These are phyloP conservation scores for Patiria pectinifera DNA, from an alignment of 53 echinoderm and acorn worm genomes.

Conservation along the genomic window DNA sequence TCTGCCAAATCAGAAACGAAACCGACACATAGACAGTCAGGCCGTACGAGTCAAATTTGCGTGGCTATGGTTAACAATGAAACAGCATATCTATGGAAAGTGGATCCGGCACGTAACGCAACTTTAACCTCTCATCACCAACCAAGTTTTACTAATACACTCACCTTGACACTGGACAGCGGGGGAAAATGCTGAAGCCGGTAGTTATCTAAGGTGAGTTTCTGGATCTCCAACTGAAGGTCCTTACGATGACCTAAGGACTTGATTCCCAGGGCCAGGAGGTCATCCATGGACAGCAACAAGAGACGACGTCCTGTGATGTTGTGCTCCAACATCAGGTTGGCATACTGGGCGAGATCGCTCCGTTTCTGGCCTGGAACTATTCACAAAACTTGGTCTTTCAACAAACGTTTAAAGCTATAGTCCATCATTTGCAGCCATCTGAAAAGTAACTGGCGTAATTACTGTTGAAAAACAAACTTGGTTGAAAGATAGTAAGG, in stretches of 20 bases:
- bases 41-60: background rate
- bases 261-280: slow-evolving; percentile 60
- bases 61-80: background rate
- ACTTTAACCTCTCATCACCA: too few relatives aligned
- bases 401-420: too few relatives aligned
- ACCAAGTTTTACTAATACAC: background rate
- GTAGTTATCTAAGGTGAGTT: slow-evolving; percentile 62
- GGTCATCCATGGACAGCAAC: slow-evolving; percentile 67
- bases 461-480: too few relatives aligned
- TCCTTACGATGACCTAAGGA: slow-evolving; percentile 73
- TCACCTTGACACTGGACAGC: slow-evolving; percentile 47
- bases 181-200: slow-evolving; percentile 76
- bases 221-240: slow-evolving; percentile 61
- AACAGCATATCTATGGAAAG: too few relatives aligned
- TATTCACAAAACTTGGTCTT: background rate
- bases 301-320: slow-evolving; percentile 72
- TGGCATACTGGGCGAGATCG: slow-evolving; percentile 70
- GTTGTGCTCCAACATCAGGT: slow-evolving; percentile 67
- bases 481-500: too few relatives aligned
- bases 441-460: too few relatives aligned
- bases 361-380: slow-evolving; percentile 49
- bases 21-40: background rate
- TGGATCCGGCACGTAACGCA: too few relatives aligned
- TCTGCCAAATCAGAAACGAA: background rate
- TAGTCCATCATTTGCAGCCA: too few relatives aligned